Evolutionary conservation across 2,797 vertebrate genomes (phyloP), one percentile per base, ranked within the genome.

Genomic region (Alfaro cultratus): DNA sequence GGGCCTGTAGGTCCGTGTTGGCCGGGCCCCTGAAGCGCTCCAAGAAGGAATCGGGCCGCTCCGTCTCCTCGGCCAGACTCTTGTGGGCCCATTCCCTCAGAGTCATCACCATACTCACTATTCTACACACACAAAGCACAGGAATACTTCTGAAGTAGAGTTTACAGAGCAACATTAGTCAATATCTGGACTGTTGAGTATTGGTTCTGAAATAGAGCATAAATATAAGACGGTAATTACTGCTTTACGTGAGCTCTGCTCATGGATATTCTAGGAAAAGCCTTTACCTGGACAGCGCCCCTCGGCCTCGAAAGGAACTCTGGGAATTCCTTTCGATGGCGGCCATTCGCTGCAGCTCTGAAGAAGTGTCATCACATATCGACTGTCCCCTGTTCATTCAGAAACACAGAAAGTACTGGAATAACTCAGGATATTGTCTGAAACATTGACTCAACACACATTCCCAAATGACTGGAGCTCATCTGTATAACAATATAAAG

Each of bases 21-120:
- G 91, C 85, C 0, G 97, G 97, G 4, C 96, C 98, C 51, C 96
- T 94, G 74, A 99, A 98, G 16, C 98, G 96, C 78, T 99, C 97
- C 0, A 99, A 91, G 92, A 99, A 99, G 0, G 98, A 99, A 79
- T 99, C 98, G 0, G 97, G 96, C 2, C 96, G 89, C 81, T 96
- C 94, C 15, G 96, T 95, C 80, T 98, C 97, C 64, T 98, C 96
- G 0, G 89, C 90, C 80, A 97, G 88, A 87, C 96, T 97, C 89
- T 95, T 97, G 83, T 96, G 97, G 39, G 97, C 97, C 98, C 98
- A 99, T 67, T 97, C 96, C 90, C 97, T 95, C 80, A 99, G 91
- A 74, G 96, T 94, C 77, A 97, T 93, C 87, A 99, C 96, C 91
- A 99, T 94, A 15, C 80, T 93, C 3, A 91, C 96, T 41, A 99